A percentile compares a stretch with the other conserved stretches of the same genome.
phyloP scores from a whole-genome alignment of 1,140 invertebrate species.

The Mactra quadrangularis region DNA sequence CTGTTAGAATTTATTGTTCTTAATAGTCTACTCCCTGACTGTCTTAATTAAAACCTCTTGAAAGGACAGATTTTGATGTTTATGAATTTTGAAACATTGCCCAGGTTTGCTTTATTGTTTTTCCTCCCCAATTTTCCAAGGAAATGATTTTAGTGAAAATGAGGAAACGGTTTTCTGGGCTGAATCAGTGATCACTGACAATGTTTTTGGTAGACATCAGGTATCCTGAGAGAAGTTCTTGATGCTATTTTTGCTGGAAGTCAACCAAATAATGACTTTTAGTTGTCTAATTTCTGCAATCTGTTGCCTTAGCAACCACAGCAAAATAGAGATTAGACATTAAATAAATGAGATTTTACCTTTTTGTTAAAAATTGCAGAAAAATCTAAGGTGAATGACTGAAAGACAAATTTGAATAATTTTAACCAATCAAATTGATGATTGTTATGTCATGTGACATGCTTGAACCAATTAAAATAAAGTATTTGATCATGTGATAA shows the following conservation, averaged over 20 bases:
- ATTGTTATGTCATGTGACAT: too few relatives aligned
- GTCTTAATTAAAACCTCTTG: conserved; percentile 58
- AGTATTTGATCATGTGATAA: too few relatives aligned
- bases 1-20: conserved; percentile 61
- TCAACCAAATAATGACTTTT: conserved; percentile 4
- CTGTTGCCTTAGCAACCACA: background rate
- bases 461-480: too few relatives aligned
- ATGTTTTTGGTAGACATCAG: too few relatives aligned
- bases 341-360: too few relatives aligned
- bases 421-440: too few relatives aligned
- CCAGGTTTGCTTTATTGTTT: conserved; percentile 51
- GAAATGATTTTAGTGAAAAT: background rate
- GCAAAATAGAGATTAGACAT: too few relatives aligned
- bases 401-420: too few relatives aligned
- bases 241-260: background rate
- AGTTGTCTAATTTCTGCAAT: background rate
- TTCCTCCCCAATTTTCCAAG: background rate
- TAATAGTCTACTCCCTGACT: conserved; percentile 53
- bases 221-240: background rate
- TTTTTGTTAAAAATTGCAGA: too few relatives aligned
- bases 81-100: conserved; percentile 42
- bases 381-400: too few relatives aligned
- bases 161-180: too few relatives aligned
- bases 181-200: too few relatives aligned
- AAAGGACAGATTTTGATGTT: conserved; percentile 49